Percentiles rank a stretch among this genome's conserved stretches.
Evolutionary conservation across 2,113 vertebrate genomes (phyloP).

Genomic region (Conger conger): DNA sequence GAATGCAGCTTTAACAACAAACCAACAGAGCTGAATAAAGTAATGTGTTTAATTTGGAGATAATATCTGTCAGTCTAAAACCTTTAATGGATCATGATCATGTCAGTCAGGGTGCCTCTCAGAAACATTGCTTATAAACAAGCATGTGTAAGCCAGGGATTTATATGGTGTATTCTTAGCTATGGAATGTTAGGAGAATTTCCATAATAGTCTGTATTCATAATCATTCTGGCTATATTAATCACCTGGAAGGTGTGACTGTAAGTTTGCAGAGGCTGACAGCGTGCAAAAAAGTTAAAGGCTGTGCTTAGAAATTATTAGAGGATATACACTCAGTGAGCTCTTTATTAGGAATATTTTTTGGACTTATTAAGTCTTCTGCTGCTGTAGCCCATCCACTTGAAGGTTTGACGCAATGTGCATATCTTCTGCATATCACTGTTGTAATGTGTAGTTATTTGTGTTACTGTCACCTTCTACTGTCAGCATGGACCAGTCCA

Average conservation of each 20-base stretch:
- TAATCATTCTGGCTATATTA: conserved; percentile 49
- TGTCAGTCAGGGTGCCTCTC: neutral
- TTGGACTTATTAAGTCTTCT: no score
- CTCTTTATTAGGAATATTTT: no score
- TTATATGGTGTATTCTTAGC: neutral
- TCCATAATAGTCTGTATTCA: neutral
- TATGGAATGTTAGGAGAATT: neutral
- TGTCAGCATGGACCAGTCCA: no score
- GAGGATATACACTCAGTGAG: no score
- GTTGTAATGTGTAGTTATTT: no score
- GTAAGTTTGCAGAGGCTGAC: conserved; percentile 31
- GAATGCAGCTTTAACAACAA: neutral
- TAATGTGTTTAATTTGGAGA: neutral
- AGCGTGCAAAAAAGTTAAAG: no score
- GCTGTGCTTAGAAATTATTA: no score
- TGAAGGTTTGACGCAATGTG: no score
- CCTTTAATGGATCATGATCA: neutral
- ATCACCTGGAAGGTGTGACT: conserved; percentile 56
- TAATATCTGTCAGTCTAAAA: neutral
- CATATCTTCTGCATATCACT: no score
- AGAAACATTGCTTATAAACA: neutral
- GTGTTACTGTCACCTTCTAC: no score
- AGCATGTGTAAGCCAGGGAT: neutral
- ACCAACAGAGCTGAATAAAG: neutral
- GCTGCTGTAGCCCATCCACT: no score